phyloP scores from a whole-genome alignment of 2,888 invertebrate genomes.

The Tridacna gigas region DNA sequence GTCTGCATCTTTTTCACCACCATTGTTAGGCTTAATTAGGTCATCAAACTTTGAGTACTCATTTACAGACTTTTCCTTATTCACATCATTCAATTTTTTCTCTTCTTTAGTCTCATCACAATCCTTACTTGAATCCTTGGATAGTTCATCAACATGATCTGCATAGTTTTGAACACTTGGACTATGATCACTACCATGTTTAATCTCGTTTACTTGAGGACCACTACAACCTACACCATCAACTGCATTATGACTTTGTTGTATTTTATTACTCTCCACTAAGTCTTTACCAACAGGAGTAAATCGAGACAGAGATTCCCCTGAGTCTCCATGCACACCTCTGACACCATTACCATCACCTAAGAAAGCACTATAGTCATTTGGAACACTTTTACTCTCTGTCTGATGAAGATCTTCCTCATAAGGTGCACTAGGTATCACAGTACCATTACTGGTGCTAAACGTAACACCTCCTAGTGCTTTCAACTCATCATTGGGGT shows the following conservation, averaged over 20 bases:
- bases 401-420: conserved; percentile 57
- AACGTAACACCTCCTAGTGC: conserved; percentile 24
- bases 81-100: conserved; percentile 8
- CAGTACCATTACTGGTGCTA: conserved; percentile 40
- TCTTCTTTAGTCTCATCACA: background rate
- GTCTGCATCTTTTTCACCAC: background rate
- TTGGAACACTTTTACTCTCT: conserved; percentile 47
- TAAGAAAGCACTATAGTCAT: conserved; percentile 48
- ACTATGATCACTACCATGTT: background rate
- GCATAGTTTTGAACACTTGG: conserved; percentile 11
- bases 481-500: conserved; percentile 8
- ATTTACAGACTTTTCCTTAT: conserved; percentile 31
- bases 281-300: conserved; percentile 18
- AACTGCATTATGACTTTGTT: background rate
- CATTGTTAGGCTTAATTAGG: conserved; percentile 1
- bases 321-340: conserved; percentile 10
- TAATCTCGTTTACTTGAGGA: background rate
- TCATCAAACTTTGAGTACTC: conserved; percentile 40
- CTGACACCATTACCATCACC: conserved; percentile 18
- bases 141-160: conserved; percentile 12
- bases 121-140: background rate
- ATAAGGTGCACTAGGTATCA: conserved; percentile 60
- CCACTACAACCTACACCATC: background rate
- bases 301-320: conserved; percentile 5
- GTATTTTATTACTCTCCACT: conserved; percentile 3